Evolutionary conservation across 2,888 invertebrate genomes (phyloP), one percentile per base, ranked within the genome.

Genomic region (Cephus spinipes): DNA sequence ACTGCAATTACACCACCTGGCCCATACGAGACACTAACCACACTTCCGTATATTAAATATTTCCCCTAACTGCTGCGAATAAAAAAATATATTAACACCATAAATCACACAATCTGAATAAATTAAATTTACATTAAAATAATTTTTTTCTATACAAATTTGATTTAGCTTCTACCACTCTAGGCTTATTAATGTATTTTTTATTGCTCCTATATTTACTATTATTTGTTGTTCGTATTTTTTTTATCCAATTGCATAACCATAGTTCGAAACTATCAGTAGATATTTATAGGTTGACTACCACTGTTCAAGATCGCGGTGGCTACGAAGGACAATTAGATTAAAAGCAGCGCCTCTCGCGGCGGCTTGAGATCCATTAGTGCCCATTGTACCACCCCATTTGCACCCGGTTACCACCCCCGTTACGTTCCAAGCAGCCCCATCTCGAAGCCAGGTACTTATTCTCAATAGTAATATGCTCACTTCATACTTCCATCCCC

Each of bases 401-500:
- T 91, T 90, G 88, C 86, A 87, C 88, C 88, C 88, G 87, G 86
- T 84, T 87, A 82, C 86, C 88, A 83, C 84, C 88, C 81, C 85
- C 86, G 82, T 84, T 82, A 84, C 78, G 81, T 83, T 81, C 83
- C 85, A 76, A 71, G 73, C 74, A 81, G 83, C 81, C 83, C 88
- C 85, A 89, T 90, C 90, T 90, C 90, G 90, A 91, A 91, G 89
- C 90, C 88, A 87, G 90, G 90, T 91, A 90, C 91, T 91, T 90
- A 90, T 91, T 91, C 90, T 91, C 91, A 90, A 90, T 91, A 90
- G 91, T 91, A 91, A 91, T 91, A 91, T 89, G 91, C 91, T 91
- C 91, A 90, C 91, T 91, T 91, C 90, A 90, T 90, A 90, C 88
- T 88, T 87, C 85, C 87, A 85, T 84, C 85, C 86, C 83, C 84